Evolutionary conservation across 2,797 vertebrate species (phyloP).

Genomic region (Pyrocephalus nanus): DNA sequence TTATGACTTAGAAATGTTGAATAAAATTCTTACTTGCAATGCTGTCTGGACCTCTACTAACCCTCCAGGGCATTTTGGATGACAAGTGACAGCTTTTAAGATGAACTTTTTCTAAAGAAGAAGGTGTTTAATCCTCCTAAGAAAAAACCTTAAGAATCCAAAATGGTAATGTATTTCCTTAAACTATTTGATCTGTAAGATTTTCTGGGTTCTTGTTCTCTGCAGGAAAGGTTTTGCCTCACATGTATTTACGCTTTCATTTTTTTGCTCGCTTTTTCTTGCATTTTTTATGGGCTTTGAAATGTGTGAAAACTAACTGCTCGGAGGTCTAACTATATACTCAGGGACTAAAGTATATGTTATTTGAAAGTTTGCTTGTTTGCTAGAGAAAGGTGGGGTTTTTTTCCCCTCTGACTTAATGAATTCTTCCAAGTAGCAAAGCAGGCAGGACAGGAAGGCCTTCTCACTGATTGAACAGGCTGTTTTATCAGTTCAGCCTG

Average conservation of each 20-base stretch:
- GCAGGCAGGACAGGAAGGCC: not conserved
- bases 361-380: not conserved
- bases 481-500: not conserved
- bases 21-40: not conserved
- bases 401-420: not conserved
- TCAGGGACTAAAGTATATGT: not conserved
- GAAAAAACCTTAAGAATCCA: not conserved
- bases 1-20: not conserved
- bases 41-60: not conserved
- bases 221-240: conserved; percentile 13
- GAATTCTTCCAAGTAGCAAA: not conserved
- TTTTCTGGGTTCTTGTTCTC: not conserved
- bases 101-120: not conserved
- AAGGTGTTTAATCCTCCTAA: not conserved
- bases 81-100: not conserved
- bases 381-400: not conserved
- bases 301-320: not conserved
- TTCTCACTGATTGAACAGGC: not conserved
- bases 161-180: not conserved
- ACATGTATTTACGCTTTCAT: not conserved
- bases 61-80: not conserved
- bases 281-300: not conserved
- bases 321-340: not conserved
- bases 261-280: not conserved
- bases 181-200: not conserved